Evolutionary conservation across 1,140 invertebrate genomes (phyloP), one percentile per base, ranked within the genome.

Genomic region (Scaptodrosophila lebanonensis): DNA sequence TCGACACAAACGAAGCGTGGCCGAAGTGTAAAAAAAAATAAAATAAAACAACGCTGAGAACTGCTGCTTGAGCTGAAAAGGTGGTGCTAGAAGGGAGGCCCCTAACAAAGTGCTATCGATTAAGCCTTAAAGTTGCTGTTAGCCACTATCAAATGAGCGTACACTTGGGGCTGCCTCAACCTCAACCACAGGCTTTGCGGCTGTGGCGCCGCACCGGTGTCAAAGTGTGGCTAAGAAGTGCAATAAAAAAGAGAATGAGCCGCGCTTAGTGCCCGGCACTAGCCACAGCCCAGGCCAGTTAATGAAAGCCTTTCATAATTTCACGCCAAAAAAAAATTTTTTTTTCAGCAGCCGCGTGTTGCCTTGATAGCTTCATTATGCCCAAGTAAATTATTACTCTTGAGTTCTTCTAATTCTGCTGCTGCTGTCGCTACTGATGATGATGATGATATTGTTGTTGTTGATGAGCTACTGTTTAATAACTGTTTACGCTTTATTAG

Each of bases 1-100:
- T 77, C 75, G 73, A 79, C 72, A 73, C 73, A 76, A 79, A 56
- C 72, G 72, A 76, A 76, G 72, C 72, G 67, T 77, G 56, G 71
- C 39, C 57, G 39, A 79, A 77, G 72, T 79, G 68, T 56, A 77
- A 77, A 72, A 76, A 69, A 66, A 77, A 77, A 22, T 57, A 51
- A 58, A 67, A 61, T 56, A 48, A 63, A 79, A 77, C 59, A 62
- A 57, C 52, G 66, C 53, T 57, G 58, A 50, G 49, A 50, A 12
- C 13, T 30, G 33, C 25, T 8, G 1, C 4, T 27, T 13, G 30
- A 47, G 15, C 44, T 22, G 38, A 7, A 25, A 38, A 38, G 9
- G 17, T 11, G 18, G 11, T 15, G 32, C 18, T 12, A 22, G 13
- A 13, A 8, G 16, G 17, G 18, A 12, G 5, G 13, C 40, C 38